Base-by-base conservation (phyloP, 2,888 invertebrate species). In the Ashinkailepas kermadecensis region DNA sequence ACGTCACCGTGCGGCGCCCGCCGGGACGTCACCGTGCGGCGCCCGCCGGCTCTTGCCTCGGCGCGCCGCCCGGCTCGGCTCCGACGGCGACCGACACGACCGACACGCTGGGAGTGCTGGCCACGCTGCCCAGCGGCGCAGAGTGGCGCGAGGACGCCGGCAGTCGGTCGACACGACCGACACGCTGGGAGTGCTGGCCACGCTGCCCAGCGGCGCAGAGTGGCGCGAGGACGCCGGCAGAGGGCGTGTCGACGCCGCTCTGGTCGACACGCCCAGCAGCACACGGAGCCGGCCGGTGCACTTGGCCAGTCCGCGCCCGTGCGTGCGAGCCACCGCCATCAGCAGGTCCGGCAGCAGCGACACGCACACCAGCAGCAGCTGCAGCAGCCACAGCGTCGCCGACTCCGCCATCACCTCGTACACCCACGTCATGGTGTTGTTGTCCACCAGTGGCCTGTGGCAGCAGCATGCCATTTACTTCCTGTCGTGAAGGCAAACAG, bases 271-370 rank as follows among this genome's bases (percentile, higher is more conserved):
- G 54, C 74, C 74, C 18, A 74, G 54, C 56, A 54, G 18, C 74
- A 56, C 54, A 8, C 74, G 54, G 21, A 74, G 18, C 56, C 74
- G 74, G 74, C 56, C 21, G 74, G 74, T 18, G 18, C 11, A 7
- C 54, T 18, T 21, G 10, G 9, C 56, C 56, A 74, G 74, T 6
- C 74, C 74, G 3, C 74, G 74, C 3, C 9, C 21, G 74, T 74
- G 74, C 10, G 74, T 74, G 54, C 74, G 54, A 21, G 74, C 74
- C 74, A 82, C 82, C 81, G 78, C 64, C 21, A 81, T 25, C 21
- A 83, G 15, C 59, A 83, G 25, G 70, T 83, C 83, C 7, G 83
- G 83, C 15, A 83, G 25, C 15, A 83, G 82, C 23, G 81, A 82
- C 9, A 81, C 78, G n/a, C 81, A 62, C 58, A 58, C 64, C 74